Conservation (phyloP, 2,888 invertebrate genomes). For the Callinectes sapidus region DNA sequence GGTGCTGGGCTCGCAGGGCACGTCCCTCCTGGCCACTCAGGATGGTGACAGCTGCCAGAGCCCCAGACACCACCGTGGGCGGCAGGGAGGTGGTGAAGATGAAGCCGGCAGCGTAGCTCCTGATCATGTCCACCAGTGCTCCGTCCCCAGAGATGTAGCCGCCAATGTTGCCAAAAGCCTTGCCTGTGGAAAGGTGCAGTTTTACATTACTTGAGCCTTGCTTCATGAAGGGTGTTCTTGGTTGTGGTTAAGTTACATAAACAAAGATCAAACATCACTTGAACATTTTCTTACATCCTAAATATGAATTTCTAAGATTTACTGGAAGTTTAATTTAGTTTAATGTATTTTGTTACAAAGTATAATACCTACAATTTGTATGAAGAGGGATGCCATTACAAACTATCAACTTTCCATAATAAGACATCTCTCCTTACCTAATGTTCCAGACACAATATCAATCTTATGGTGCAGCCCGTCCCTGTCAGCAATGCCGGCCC, state of each 20-base stretch:
- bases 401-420: not conserved
- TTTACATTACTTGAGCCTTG: too few species aligned
- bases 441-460: conserved; percentile 96
- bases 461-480: conserved; percentile 85
- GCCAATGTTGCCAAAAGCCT: conserved; percentile 96
- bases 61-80: conserved; percentile 92
- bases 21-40: conserved; percentile 91
- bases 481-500: conserved; percentile 95
- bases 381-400: not conserved
- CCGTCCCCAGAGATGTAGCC: conserved; percentile 89
- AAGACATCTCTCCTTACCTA: conserved; percentile 80
- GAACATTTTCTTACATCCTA: too few species aligned
- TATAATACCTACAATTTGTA: not conserved
- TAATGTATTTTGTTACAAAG: not conserved
- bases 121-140: conserved; percentile 89
- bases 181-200: conserved; percentile 78
- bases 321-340: too few species aligned
- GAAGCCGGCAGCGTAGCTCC: conserved; percentile 96
- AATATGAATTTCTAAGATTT: too few species aligned
- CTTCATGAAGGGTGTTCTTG: not conserved
- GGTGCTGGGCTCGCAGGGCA: conserved; percentile 84
- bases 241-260: too few species aligned
- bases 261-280: too few species aligned
- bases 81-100: conserved; percentile 98
- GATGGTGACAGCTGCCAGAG: conserved; percentile 85